phyloP scores from a whole-genome alignment of 2,888 invertebrate genomes.

The Alloplasta piceator region DNA sequence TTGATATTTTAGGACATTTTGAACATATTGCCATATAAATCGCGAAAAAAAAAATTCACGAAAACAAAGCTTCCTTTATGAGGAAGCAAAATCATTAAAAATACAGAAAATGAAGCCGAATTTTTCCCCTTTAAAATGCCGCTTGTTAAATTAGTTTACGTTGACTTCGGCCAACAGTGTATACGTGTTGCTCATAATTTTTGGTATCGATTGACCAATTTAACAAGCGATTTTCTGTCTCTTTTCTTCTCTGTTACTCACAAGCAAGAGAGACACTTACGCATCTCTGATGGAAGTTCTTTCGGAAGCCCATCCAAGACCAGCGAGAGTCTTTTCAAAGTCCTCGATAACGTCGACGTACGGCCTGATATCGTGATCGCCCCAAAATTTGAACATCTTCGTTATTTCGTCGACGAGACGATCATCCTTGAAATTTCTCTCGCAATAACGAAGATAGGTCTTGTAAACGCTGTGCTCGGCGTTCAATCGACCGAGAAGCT shows the following conservation, averaged over 20 bases:
- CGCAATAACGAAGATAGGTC: conserved; percentile 85
- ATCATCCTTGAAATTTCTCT: conserved; percentile 81
- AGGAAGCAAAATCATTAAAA: too few relatives aligned
- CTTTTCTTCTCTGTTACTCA: too few relatives aligned
- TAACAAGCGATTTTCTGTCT: too few relatives aligned
- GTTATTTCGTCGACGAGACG: conserved; percentile 84
- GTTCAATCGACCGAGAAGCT: conserved; percentile 82
- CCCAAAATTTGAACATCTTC: conserved; percentile 86
- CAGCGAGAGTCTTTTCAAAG: conserved; percentile 71
- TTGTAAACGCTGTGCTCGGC: conserved; percentile 83
- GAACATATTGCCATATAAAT: conserved; percentile 39
- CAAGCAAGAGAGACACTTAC: conserved; percentile 51
- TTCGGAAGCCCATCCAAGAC: conserved; percentile 65
- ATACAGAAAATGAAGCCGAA: too few relatives aligned
- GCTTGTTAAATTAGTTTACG: too few relatives aligned
- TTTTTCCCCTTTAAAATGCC: too few relatives aligned
- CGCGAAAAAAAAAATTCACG: conserved; percentile 28
- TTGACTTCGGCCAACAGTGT: too few relatives aligned
- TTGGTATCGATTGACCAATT: too few relatives aligned
- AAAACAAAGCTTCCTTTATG: too few relatives aligned
- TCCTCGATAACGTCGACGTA: conserved; percentile 77
- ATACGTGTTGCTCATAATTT: too few relatives aligned
- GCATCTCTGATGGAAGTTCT: conserved; percentile 68
- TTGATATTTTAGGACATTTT: too few relatives aligned
- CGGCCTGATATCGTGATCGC: conserved; percentile 84